A percentile compares a stretch with the other conserved stretches of the same genome.
These are phyloP conservation scores for Aurelia aurita complex sp. Pacific DNA, from an alignment of 30 jellyfish, hydroid and myxozoan species.

Conservation along the genomic window DNA sequence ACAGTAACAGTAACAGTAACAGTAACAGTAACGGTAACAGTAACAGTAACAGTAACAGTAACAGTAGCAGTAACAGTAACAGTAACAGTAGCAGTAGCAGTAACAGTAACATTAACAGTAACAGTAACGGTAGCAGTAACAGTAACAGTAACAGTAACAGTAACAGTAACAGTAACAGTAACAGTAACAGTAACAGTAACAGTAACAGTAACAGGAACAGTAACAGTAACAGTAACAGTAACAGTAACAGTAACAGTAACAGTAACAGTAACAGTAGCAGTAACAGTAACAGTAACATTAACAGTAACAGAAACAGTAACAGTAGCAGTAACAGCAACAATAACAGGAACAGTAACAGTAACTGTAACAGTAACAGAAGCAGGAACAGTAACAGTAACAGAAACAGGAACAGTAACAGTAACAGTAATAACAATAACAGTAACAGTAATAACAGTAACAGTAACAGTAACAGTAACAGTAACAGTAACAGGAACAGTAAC, in stretches of 20 bases:
- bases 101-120: too few relatives aligned
- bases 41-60: too few relatives aligned
- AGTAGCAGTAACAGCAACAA: background rate
- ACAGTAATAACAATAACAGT: background rate
- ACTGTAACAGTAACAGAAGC: background rate
- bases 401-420: background rate
- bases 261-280: too few relatives aligned
- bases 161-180: too few relatives aligned
- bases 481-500: too few relatives aligned
- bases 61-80: background rate
- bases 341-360: background rate
- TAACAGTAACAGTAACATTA: background rate
- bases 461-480: background rate
- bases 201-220: too few relatives aligned
- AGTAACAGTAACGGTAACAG: too few relatives aligned
- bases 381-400: background rate
- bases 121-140: background rate
- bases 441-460: background rate
- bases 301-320: background rate
- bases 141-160: background rate
- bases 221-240: background rate
- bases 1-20: background rate
- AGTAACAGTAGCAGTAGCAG: too few relatives aligned
- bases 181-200: background rate
- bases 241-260: background rate